Percentiles rank a stretch among this genome's conserved stretches.
Conservation (phyloP, 2,113 vertebrate species). For the Synodontis membranacea region DNA sequence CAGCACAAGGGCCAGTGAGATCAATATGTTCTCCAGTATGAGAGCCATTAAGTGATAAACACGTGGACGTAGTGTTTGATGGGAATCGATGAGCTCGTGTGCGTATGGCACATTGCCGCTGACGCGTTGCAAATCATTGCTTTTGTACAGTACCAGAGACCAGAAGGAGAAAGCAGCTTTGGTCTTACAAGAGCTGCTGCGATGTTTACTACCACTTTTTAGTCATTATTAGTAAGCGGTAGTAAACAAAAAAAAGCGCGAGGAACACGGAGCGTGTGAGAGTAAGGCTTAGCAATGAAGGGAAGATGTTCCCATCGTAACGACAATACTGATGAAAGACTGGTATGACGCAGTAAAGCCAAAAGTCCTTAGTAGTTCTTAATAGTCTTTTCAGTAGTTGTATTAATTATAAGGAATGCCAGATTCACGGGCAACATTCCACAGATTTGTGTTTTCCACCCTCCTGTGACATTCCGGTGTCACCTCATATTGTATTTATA, state of each 20-base stretch:
- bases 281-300: not conserved
- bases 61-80: constrained; percentile 34
- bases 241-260: not conserved
- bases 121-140: constrained; percentile 1
- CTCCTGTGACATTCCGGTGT: not conserved
- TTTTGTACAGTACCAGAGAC: not conserved
- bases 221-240: not conserved
- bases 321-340: not conserved
- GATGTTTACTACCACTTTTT: constrained; percentile 11
- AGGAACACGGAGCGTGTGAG: not conserved
- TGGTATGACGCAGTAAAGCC: not conserved
- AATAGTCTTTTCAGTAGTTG: not conserved
- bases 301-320: not conserved
- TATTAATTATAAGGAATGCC: not conserved
- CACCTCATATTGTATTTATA: not conserved
- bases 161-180: not conserved
- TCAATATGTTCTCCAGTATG: constrained; percentile 46
- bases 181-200: not conserved
- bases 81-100: constrained; percentile 23
- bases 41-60: constrained; percentile 53
- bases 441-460: not conserved
- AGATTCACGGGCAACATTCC: not conserved
- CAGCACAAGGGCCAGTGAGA: constrained; percentile 17
- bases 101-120: not conserved
- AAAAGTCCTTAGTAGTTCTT: not conserved